phyloP scores from a whole-genome alignment of 1,140 invertebrate species.

The Zaprionus taronus region DNA sequence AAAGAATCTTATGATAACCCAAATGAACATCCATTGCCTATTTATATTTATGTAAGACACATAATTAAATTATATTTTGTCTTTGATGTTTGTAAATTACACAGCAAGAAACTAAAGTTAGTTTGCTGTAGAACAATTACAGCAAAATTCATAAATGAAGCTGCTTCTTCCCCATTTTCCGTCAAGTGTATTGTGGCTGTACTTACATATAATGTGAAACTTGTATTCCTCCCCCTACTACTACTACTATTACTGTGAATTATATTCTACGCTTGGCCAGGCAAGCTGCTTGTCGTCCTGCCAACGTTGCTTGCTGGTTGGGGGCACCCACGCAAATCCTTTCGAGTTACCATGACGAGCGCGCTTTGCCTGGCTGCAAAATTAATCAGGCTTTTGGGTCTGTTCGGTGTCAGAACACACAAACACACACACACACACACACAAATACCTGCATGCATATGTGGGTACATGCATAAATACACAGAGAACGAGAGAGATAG shows the following conservation, averaged over 20 bases:
- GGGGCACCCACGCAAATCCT: slow-evolving; percentile 38
- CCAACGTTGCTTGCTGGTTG: slow-evolving; percentile 9
- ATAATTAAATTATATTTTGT: too few relatives aligned
- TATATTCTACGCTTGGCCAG: slow-evolving; percentile 19
- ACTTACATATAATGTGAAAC: slow-evolving; percentile 11
- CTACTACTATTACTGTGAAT: slow-evolving; percentile 17
- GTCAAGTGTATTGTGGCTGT: slow-evolving; percentile 21
- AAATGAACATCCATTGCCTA: too few relatives aligned
- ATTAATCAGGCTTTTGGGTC: slow-evolving; percentile 36
- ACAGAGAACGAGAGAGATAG: neutral
- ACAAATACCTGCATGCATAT: neutral
- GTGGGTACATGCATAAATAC: neutral
- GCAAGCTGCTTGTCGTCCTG: slow-evolving; percentile 30
- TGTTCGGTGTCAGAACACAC: neutral
- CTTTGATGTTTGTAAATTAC: too few relatives aligned
- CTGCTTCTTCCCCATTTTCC: too few relatives aligned
- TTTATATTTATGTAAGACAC: too few relatives aligned
- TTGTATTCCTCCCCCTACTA: neutral
- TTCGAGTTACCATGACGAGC: slow-evolving; percentile 27
- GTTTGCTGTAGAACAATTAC: too few relatives aligned
- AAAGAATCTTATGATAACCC: too few relatives aligned
- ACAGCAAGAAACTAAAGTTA: too few relatives aligned
- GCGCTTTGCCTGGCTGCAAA: slow-evolving; percentile 19
- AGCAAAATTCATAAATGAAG: too few relatives aligned
- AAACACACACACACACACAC: neutral